Base-by-base conservation (phyloP, 2,113 vertebrate species). In the Himantopus leucocephalus region DNA sequence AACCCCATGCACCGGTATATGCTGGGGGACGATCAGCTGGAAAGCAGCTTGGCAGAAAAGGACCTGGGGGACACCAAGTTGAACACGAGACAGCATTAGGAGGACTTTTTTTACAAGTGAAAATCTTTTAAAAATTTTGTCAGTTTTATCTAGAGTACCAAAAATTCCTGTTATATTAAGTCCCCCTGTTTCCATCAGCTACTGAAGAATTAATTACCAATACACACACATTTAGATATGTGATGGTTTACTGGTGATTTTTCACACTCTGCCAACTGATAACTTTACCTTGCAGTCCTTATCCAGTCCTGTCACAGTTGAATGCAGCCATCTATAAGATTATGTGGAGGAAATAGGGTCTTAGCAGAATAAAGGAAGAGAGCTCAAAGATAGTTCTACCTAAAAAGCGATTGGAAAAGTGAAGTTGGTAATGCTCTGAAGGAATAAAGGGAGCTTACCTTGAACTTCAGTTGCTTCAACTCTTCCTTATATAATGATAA, bases 311-410 rank as follows among this genome's bases (percentile, higher is more conserved):
- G 96, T 97, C 96, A 97, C 96, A 97, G 96, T 8, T 96, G 93
- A 98, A 88, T 95, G 97, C 97, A 93, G 91, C 88, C 90, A 96
- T 97, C 95, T 97, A 14, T 74, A 94, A 95, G 90, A 94, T 96
- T 97, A 97, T 23, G 39, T 92, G 93, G 43, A 95, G 92, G 95
- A 98, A 98, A 97, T 92, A 81, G 92, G 97, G 79, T 75, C 89
- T 97, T 94, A 95, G 71, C 79, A 92, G 91, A 96, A 78, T 78
- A 94, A 94, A 96, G 81, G 48, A 97, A 55, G 74, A 92, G 75
- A 67, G 39, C 82, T 92, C 34, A 88, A 90, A 97, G 67, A 85
- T 29, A 76, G 45, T 84, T 55, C 74, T 92, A 48, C 85, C 85
- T 88, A 80, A 91, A 92, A 97, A 84, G 37, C 5, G 20, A 85